Conservation (phyloP, 1,140 invertebrate species). For the Neuroterus valhalla region DNA sequence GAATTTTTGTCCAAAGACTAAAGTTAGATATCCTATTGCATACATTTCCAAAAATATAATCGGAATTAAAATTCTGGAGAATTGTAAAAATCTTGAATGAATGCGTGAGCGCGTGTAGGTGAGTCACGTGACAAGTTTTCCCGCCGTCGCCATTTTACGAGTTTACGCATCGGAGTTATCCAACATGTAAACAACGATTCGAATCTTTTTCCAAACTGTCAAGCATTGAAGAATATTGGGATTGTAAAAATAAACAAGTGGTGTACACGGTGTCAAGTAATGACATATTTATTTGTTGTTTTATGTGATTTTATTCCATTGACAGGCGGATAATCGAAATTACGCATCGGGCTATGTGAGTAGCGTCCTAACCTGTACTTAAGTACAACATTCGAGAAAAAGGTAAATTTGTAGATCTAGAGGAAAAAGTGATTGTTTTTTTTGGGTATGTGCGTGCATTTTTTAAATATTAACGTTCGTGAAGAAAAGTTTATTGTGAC, state of each 20-base stretch:
- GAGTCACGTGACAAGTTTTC: slow-evolving; percentile 26
- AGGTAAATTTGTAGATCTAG: not conserved
- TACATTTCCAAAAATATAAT: no score
- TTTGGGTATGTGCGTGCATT: slow-evolving; percentile 8
- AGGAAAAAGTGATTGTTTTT: not conserved
- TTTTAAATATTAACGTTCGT: not conserved
- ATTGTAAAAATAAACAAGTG: not conserved
- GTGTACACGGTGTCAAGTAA: not conserved
- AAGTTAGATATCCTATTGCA: no score
- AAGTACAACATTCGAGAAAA: not conserved
- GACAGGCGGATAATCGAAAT: slow-evolving; percentile 11
- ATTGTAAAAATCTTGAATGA: not conserved
- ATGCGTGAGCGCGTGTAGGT: not conserved
- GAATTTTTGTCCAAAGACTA: no score
- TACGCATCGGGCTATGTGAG: not conserved
- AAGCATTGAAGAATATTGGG: not conserved
- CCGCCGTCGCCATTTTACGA: slow-evolving; percentile 29
- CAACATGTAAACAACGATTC: slow-evolving; percentile 54
- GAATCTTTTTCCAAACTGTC: slow-evolving; percentile 35
- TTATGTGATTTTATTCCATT: not conserved
- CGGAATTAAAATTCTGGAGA: no score
- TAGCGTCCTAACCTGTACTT: slow-evolving; percentile 38
- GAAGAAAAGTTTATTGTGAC: not conserved
- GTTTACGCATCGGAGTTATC: slow-evolving; percentile 6
- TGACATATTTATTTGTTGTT: not conserved